A percentile compares a stretch with the other conserved stretches of the same genome.
phyloP scores from a whole-genome alignment of 53 echinoderm and acorn worm species.

The Henricia sp. region DNA sequence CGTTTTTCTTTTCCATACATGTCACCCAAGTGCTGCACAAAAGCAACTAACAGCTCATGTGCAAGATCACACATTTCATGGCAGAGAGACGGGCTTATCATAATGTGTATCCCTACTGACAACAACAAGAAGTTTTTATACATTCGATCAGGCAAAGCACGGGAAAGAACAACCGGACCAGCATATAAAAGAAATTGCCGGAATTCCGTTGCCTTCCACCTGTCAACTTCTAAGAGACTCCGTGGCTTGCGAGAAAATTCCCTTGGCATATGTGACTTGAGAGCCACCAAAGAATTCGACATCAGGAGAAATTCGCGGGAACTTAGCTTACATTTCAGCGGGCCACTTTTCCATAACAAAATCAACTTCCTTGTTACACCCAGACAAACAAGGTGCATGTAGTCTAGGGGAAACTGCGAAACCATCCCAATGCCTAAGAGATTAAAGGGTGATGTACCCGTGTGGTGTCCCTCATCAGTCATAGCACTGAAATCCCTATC shows the following conservation, averaged over 20 bases:
- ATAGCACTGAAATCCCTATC: constrained; percentile 34
- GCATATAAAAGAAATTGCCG: constrained; percentile 60
- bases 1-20: constrained; percentile 54
- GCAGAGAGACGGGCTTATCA: constrained; percentile 36
- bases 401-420: constrained; percentile 60
- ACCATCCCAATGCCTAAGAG: constrained; percentile 57
- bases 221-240: constrained; percentile 34
- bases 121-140: constrained; percentile 48
- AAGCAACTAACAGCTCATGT: constrained; percentile 20
- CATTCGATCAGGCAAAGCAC: constrained; percentile 25
- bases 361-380: constrained; percentile 67
- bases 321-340: constrained; percentile 56
- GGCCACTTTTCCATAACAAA: constrained; percentile 69
- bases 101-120: constrained; percentile 7
- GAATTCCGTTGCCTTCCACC: constrained; percentile 71
- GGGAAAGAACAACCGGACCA: constrained; percentile 49
- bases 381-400: constrained; percentile 77
- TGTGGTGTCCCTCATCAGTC: constrained; percentile 64
- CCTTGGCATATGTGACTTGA: background rate
- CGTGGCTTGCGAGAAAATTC: constrained; percentile 32
- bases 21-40: constrained; percentile 35
- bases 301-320: constrained; percentile 17
- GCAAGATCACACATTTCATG: constrained; percentile 20
- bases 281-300: constrained; percentile 37
- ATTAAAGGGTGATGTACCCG: constrained; percentile 48